phyloP scores from a whole-genome alignment of 2,113 vertebrate genomes.

The Irena cyanogastra region DNA sequence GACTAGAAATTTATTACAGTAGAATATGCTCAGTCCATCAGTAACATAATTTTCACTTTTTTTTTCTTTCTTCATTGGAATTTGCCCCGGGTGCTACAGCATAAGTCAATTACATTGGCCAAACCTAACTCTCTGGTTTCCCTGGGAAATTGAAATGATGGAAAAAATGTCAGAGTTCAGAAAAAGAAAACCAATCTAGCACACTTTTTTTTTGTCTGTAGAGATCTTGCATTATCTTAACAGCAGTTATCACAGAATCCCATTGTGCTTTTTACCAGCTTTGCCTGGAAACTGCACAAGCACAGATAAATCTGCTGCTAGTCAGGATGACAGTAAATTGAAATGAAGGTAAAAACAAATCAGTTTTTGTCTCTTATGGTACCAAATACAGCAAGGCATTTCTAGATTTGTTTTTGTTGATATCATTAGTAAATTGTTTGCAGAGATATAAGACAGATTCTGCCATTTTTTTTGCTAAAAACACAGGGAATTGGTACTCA shows the following conservation, averaged over 20 bases:
- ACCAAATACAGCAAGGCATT: neutral
- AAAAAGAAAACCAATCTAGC: constrained; percentile 37
- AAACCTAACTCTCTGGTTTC: constrained; percentile 37
- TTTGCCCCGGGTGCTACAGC: constrained; percentile 40
- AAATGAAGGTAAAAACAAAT: constrained; percentile 12
- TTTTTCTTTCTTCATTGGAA: constrained; percentile 9
- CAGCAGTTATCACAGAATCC: constrained; percentile 18
- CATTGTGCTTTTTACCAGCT: constrained; percentile 17
- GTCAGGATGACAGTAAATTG: neutral
- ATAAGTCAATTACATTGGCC: constrained; percentile 32
- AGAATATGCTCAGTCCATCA: neutral
- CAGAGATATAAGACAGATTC: neutral
- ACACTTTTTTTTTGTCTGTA: constrained; percentile 4
- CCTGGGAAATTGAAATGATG: constrained; percentile 36
- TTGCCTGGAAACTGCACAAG: constrained; percentile 13
- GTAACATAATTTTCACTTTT: constrained; percentile 17
- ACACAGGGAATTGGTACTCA: neutral
- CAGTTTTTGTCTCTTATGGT: neutral
- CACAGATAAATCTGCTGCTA: constrained; percentile 10
- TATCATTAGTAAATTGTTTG: neutral
- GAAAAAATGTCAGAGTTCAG: constrained; percentile 51
- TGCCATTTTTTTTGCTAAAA: neutral
- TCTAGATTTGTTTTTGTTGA: neutral
- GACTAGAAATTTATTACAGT: neutral
- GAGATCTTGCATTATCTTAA: constrained; percentile 40